Evolutionary conservation across 2,888 invertebrate species (phyloP).

Genomic region (Andrena trimmerana): DNA sequence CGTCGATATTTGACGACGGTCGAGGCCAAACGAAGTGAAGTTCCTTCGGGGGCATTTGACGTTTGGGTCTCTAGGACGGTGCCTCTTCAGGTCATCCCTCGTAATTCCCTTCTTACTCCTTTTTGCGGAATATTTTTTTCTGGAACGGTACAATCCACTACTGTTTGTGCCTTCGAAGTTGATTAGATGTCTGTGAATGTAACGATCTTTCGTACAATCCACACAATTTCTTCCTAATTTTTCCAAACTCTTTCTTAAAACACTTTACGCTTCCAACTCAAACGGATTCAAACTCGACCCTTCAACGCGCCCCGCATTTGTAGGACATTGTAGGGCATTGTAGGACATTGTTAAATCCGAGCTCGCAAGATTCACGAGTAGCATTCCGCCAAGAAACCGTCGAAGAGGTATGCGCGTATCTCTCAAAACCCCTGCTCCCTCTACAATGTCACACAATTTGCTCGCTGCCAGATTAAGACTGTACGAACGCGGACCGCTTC

Average conservation of each 20-base stretch:
- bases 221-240: too few relatives aligned
- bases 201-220: too few relatives aligned
- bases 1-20: conserved; percentile 5
- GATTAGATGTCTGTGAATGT: not conserved
- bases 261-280: too few relatives aligned
- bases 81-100: not conserved
- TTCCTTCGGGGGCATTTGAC: conserved; percentile 23
- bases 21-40: not conserved
- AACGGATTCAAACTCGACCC: too few relatives aligned
- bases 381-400: not conserved
- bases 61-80: not conserved
- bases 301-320: not conserved
- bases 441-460: conserved; percentile 26
- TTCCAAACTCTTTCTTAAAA: too few relatives aligned
- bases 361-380: not conserved
- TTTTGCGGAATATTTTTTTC: not conserved
- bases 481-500: conserved; percentile 28
- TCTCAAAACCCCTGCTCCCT: not conserved
- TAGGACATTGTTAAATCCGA: not conserved
- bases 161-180: not conserved
- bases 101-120: not conserved
- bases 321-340: not conserved
- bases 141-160: not conserved
- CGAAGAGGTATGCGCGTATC: not conserved
- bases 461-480: conserved; percentile 32